phyloP scores from a whole-genome alignment of 2,113 vertebrate species.

The Rhinopithecus roxellana region DNA sequence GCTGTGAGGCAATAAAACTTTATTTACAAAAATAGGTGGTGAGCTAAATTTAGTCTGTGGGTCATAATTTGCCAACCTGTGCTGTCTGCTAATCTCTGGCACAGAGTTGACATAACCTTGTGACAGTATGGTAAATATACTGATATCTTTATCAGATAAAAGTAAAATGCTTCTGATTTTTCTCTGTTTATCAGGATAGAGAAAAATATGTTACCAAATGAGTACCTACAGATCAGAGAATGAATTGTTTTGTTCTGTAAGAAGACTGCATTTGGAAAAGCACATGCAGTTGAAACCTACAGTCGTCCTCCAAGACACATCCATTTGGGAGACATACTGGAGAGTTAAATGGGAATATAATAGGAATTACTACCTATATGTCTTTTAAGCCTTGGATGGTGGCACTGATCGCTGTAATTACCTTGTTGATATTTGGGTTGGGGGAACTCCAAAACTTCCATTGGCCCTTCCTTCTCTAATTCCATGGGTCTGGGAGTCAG shows the following conservation, averaged over 20 bases:
- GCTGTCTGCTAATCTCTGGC: not conserved
- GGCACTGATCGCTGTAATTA: not conserved
- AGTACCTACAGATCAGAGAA: not conserved
- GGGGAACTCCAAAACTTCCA: not conserved
- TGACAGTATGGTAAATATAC: not conserved
- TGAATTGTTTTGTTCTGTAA: not conserved
- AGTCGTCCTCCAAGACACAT: not conserved
- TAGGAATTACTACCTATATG: not conserved
- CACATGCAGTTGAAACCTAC: not conserved
- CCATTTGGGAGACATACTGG: not conserved
- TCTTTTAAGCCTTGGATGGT: not conserved
- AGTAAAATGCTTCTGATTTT: slow-evolving; percentile 26
- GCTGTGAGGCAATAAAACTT: not conserved
- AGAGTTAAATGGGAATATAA: not conserved
- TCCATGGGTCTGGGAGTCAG: not conserved
- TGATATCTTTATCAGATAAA: not conserved
- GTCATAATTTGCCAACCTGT: not conserved
- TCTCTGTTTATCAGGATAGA: not conserved
- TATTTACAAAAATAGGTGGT: not conserved
- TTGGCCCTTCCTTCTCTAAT: not conserved
- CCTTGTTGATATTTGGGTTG: not conserved
- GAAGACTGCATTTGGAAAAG: not conserved
- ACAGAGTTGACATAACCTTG: not conserved
- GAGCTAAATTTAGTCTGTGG: slow-evolving; percentile 1
- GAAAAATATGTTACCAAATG: not conserved